A percentile compares a stretch with the other conserved stretches of the same genome.
Conservation (phyloP, 1,140 invertebrate species). For the Platorchestia sp. region DNA sequence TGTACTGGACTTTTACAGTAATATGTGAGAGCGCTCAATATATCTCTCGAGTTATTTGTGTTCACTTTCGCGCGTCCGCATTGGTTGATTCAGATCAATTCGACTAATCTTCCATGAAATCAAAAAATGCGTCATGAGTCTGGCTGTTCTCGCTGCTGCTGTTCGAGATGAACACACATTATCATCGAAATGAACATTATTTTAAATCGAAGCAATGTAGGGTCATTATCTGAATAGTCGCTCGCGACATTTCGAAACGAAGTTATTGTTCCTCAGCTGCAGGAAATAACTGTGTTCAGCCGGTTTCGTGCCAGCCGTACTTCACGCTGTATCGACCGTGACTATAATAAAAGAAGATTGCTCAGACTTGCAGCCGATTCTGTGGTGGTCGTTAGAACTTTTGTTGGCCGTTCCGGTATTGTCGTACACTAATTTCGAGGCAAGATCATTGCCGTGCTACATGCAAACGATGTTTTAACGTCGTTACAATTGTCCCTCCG, state of each 20-base stretch:
- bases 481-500: background rate
- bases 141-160: background rate
- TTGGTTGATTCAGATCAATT: background rate
- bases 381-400: conserved; percentile 49
- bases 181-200: background rate
- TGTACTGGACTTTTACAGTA: background rate
- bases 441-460: conserved; percentile 27
- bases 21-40: background rate
- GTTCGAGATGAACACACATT: background rate
- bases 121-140: background rate
- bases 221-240: background rate
- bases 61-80: background rate
- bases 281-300: background rate
- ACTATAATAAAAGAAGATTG: conserved; percentile 49
- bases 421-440: conserved; percentile 26
- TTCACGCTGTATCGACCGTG: conserved; percentile 38
- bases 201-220: background rate
- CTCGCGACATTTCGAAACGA: background rate
- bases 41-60: background rate
- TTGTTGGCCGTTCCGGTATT: conserved; percentile 24
- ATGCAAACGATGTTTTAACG: conserved; percentile 35
- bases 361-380: background rate
- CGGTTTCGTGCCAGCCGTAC: background rate
- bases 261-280: background rate
- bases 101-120: background rate